These are phyloP conservation scores for Oncorhynchus tshawytscha DNA, from an alignment of 2,113 vertebrate species.

Conservation along the genomic window DNA sequence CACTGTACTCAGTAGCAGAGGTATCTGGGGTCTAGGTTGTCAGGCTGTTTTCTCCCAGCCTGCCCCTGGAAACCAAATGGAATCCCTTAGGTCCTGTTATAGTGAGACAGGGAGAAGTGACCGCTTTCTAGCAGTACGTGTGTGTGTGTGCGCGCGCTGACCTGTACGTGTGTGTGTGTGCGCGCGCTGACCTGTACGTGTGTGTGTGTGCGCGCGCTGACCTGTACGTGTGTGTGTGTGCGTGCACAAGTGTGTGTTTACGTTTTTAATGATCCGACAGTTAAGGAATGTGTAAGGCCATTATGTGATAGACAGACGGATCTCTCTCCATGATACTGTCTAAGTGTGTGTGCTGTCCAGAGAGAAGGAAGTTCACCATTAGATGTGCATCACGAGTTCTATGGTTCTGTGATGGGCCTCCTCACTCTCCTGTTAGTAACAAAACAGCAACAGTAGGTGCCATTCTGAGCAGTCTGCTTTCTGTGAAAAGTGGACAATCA, in stretches of 20 bases:
- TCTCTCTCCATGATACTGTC: slow-evolving; percentile 15
- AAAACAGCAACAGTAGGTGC: too few species aligned
- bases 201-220: not conserved
- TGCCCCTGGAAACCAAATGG: not conserved
- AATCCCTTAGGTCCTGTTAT: slow-evolving; percentile 55
- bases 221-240: too few species aligned
- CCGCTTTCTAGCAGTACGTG: not conserved
- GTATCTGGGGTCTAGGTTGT: not conserved
- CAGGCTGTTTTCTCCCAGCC: not conserved
- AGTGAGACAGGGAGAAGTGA: slow-evolving; percentile 26
- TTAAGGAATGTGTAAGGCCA: not conserved
- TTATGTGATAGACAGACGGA: not conserved
- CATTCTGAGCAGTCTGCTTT: too few species aligned
- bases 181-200: too few species aligned
- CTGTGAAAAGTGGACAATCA: too few species aligned
- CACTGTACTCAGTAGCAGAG: not conserved
- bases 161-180: too few species aligned
- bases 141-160: not conserved
- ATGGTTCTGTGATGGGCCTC: not conserved
- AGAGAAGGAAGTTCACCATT: too few species aligned
- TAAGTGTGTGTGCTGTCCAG: slow-evolving; percentile 19
- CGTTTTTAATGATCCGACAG: not conserved
- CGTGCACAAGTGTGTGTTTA: not conserved
- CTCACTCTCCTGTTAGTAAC: too few species aligned
- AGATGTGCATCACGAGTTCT: not conserved